Percentiles rank a stretch among this genome's conserved stretches.
phyloP scores from a whole-genome alignment of 2,797 vertebrate species.

The Tenualosa thibaudeaui region DNA sequence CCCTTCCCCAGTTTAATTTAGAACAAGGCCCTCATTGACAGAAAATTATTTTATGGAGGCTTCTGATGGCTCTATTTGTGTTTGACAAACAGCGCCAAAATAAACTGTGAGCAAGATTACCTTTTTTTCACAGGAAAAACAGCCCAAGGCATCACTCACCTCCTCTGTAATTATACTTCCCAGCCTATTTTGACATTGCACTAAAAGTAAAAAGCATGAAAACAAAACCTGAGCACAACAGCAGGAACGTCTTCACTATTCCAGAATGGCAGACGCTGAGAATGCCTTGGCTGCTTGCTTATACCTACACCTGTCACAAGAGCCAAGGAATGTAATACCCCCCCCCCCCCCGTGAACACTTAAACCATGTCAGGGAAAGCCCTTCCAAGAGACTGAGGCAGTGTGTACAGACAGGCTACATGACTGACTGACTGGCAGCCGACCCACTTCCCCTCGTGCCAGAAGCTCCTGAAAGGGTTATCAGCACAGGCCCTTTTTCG shows the following conservation, averaged over 20 bases:
- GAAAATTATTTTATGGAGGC: conserved; percentile 4
- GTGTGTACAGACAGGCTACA: not conserved
- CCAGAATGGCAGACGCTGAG: not conserved
- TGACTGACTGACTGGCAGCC: not conserved
- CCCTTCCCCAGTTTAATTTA: conserved; percentile 1
- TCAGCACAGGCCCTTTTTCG: not conserved
- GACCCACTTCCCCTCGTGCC: not conserved
- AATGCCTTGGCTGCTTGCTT: not conserved
- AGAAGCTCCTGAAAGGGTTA: conserved; percentile 5
- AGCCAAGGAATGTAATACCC: too few species aligned
- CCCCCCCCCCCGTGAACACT: too few species aligned
- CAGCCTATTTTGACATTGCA: not conserved
- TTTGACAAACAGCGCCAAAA: conserved; percentile 29
- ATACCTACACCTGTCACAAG: too few species aligned
- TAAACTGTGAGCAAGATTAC: conserved; percentile 18
- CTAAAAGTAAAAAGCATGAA: conserved; percentile 2
- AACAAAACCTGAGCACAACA: not conserved
- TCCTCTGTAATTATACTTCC: not conserved
- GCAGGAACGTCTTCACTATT: not conserved
- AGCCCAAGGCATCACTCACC: conserved; percentile 18
- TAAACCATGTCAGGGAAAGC: not conserved
- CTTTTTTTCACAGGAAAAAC: not conserved
- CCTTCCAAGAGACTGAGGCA: not conserved
- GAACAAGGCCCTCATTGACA: conserved; percentile 14
- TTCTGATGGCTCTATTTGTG: conserved; percentile 27